Conservation (phyloP, 2,113 vertebrate genomes). For the Guaruba guarouba region DNA sequence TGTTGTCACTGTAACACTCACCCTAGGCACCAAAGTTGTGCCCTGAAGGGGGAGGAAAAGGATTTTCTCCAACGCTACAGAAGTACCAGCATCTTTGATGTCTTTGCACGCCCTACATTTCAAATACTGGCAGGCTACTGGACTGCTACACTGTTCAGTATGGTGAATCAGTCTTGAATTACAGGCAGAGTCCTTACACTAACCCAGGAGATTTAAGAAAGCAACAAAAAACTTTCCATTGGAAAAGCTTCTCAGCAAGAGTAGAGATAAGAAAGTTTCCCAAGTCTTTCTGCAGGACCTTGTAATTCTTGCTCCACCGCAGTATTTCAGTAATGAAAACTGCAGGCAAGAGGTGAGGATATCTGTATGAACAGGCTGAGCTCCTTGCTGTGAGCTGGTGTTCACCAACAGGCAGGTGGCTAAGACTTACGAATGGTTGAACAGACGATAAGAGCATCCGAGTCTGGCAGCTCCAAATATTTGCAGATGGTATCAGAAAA, state of each 20-base stretch:
- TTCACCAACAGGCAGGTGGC: neutral
- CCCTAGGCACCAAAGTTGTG: neutral
- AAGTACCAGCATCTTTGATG: neutral
- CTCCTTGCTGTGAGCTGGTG: neutral
- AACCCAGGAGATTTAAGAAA: neutral
- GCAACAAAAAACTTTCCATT: neutral
- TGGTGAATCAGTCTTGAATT: neutral
- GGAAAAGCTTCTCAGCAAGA: neutral
- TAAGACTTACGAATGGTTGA: neutral
- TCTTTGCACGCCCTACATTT: neutral
- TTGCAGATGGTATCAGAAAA: neutral
- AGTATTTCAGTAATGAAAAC: neutral
- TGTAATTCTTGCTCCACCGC: neutral
- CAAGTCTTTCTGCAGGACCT: neutral
- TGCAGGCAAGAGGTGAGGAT: neutral
- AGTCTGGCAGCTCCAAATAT: neutral
- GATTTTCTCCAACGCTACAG: neutral
- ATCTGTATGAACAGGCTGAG: neutral
- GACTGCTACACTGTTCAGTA: neutral
- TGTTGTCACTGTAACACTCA: neutral
- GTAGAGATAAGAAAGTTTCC: neutral
- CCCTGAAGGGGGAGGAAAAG: neutral
- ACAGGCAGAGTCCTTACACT: neutral
- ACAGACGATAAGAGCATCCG: neutral
- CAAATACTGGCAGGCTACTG: neutral